Evolutionary conservation across 1,140 invertebrate genomes (phyloP).

Genomic region (Polyergus mexicanus): DNA sequence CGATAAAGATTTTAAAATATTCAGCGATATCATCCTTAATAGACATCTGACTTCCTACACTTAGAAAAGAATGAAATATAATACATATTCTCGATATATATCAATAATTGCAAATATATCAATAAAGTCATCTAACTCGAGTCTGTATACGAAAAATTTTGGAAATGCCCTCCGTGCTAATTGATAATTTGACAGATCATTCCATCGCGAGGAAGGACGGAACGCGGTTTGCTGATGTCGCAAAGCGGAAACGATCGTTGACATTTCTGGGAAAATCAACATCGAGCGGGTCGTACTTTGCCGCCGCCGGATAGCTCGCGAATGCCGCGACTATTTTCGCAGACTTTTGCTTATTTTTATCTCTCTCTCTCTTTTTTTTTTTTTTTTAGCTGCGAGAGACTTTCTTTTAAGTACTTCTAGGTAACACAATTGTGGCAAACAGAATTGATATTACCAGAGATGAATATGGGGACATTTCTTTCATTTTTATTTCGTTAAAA

Average conservation of each 20-base stretch:
- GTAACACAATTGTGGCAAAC: neutral
- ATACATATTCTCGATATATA: too few relatives aligned
- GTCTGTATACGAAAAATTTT: slow-evolving; percentile 42
- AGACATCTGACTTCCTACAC: too few relatives aligned
- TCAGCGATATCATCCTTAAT: too few relatives aligned
- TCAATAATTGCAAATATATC: too few relatives aligned
- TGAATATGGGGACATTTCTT: too few relatives aligned
- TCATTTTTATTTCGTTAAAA: neutral
- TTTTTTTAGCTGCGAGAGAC: too few relatives aligned
- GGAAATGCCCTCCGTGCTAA: slow-evolving; percentile 22
- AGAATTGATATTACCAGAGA: neutral
- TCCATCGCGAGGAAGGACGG: neutral
- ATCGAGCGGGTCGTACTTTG: slow-evolving; percentile 32
- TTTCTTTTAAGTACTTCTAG: neutral
- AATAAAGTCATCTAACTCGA: slow-evolving; percentile 49
- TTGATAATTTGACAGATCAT: slow-evolving; percentile 54
- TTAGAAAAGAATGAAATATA: too few relatives aligned
- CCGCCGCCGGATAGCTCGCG: slow-evolving; percentile 29
- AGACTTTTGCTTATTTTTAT: neutral
- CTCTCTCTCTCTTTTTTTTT: too few relatives aligned
- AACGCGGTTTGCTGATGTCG: neutral
- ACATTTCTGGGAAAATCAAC: slow-evolving; percentile 64
- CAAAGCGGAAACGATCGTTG: slow-evolving; percentile 56
- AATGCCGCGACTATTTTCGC: slow-evolving; percentile 38
- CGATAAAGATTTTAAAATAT: too few relatives aligned